phyloP scores from a whole-genome alignment of 1,140 invertebrate genomes.

The Penaeus japonicus region DNA sequence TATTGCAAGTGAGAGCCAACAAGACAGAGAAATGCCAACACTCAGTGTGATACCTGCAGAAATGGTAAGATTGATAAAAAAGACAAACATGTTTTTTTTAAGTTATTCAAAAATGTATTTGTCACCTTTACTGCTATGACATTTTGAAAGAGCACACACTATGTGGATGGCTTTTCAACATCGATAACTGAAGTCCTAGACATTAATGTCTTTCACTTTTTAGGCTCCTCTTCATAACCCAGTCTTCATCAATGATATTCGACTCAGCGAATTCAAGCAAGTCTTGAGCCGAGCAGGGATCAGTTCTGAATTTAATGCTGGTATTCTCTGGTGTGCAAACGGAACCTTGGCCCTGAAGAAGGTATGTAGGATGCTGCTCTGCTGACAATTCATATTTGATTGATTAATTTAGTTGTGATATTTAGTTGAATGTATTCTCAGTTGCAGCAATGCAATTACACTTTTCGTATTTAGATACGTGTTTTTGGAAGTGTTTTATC shows the following conservation, averaged over 20 bases:
- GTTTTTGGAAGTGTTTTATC: too few species aligned
- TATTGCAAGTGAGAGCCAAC: slow-evolving; percentile 47
- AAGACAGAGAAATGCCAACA: slow-evolving; percentile 70
- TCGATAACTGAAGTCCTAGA: background rate
- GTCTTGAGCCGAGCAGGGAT: slow-evolving; percentile 84
- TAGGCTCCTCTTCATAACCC: slow-evolving; percentile 80
- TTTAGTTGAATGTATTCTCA: too few species aligned
- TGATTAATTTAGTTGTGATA: too few species aligned
- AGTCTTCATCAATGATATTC: slow-evolving; percentile 93
- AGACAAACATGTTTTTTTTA: too few species aligned
- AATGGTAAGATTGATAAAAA: slow-evolving; percentile 10
- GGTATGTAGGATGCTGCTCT: slow-evolving; percentile 11
- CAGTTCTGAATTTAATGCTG: slow-evolving; percentile 90
- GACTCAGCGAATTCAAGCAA: slow-evolving; percentile 96
- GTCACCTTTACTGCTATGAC: too few species aligned
- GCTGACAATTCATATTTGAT: background rate
- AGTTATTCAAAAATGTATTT: too few species aligned
- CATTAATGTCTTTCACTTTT: background rate
- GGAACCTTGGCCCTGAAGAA: slow-evolving; percentile 83
- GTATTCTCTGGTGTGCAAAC: slow-evolving; percentile 95
- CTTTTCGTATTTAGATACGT: too few species aligned
- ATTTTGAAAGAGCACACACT: too few species aligned
- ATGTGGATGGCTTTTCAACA: too few species aligned
- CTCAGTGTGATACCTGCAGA: slow-evolving; percentile 72
- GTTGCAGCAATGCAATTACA: too few species aligned